These are phyloP conservation scores for Pseudonaja textilis DNA, from an alignment of 2,113 vertebrate species.

Conservation along the genomic window DNA sequence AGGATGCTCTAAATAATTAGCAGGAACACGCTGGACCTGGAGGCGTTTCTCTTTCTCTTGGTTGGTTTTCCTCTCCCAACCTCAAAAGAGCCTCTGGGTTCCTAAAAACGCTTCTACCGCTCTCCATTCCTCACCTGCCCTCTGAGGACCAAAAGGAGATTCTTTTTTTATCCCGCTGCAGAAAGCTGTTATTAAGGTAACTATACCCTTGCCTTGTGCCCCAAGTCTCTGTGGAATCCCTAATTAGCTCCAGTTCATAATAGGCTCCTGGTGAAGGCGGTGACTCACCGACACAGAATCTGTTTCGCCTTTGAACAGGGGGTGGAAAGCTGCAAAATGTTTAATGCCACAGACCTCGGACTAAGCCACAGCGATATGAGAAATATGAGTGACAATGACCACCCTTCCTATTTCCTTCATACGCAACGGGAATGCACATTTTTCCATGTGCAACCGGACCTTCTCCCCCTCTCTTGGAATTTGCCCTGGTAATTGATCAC, in stretches of 20 bases:
- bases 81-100: neutral
- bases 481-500: neutral
- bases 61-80: neutral
- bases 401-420: neutral
- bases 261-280: slow-evolving; percentile 39
- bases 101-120: neutral
- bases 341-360: neutral
- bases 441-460: neutral
- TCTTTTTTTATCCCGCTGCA: slow-evolving; percentile 28
- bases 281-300: slow-evolving; percentile 33
- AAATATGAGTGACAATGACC: neutral
- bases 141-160: neutral
- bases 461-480: neutral
- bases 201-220: slow-evolving; percentile 18
- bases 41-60: neutral
- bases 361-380: neutral
- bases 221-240: slow-evolving; percentile 32
- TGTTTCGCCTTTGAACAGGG: slow-evolving; percentile 6
- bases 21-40: neutral
- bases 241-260: slow-evolving; percentile 19
- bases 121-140: slow-evolving; percentile 25
- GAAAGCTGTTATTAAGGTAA: slow-evolving; percentile 38
- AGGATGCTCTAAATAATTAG: neutral
- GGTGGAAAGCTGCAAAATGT: slow-evolving; percentile 24
- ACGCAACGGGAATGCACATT: neutral